A percentile compares a stretch with the other conserved stretches of the same genome.
Evolutionary conservation across 2,113 vertebrate species (phyloP).

Genomic region (Callaeas wilsoni): DNA sequence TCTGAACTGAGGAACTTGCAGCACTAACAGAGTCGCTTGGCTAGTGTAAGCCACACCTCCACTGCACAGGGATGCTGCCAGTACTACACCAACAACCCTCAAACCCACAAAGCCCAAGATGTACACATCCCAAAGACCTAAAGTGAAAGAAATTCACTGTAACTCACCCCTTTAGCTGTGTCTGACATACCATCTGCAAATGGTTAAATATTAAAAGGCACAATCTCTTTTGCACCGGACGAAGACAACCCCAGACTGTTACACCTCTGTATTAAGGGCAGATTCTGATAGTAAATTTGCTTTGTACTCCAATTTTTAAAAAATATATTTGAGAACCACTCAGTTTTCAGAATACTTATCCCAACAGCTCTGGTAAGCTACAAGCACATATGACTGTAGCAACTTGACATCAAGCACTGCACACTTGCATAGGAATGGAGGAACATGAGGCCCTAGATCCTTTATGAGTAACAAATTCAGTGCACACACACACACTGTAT

Average conservation of each 20-base stretch:
- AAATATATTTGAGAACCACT: background rate
- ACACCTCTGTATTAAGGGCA: background rate
- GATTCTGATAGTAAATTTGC: background rate
- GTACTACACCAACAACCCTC: background rate
- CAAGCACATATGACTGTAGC: background rate
- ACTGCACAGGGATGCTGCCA: background rate
- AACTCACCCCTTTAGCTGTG: background rate
- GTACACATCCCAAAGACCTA: background rate
- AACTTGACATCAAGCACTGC: background rate
- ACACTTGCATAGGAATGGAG: background rate
- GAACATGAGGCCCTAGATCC: background rate
- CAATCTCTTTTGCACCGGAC: background rate
- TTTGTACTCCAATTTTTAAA: background rate
- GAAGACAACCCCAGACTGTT: background rate
- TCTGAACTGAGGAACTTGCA: background rate
- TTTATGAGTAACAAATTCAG: background rate
- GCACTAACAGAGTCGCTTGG: background rate
- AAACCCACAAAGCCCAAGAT: background rate
- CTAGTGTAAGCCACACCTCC: background rate
- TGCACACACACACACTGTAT: rapidly evolving
- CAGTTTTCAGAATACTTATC: background rate
- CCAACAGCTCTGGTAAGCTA: background rate
- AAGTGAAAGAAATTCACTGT: background rate
- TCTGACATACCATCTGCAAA: background rate
- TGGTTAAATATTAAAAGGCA: background rate